Percentiles rank a stretch among this genome's conserved stretches.
Evolutionary conservation across 2,888 invertebrate genomes (phyloP).

Genomic region (Bhutanitis thaidina): DNA sequence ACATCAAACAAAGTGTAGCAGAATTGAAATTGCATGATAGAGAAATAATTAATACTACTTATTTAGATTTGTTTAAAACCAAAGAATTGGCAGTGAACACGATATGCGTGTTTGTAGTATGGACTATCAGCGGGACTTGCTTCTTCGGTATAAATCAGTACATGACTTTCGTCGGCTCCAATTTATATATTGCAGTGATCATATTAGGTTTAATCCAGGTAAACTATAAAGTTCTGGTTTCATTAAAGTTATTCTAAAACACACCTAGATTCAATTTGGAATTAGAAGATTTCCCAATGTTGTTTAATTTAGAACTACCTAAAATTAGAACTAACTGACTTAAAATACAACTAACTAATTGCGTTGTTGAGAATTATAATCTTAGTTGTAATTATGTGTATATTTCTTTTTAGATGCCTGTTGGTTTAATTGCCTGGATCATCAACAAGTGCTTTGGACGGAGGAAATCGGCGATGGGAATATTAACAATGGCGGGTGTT

Average conservation of each 20-base stretch:
- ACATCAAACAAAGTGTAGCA: constrained; percentile 34
- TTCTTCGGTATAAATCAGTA: constrained; percentile 52
- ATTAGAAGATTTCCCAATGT: no score
- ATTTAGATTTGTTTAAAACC: constrained; percentile 42
- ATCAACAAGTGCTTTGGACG: constrained; percentile 41
- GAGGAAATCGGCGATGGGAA: constrained; percentile 31
- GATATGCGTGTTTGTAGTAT: constrained; percentile 33
- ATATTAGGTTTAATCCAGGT: constrained; percentile 47
- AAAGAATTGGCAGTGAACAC: constrained; percentile 37
- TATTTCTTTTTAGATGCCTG: constrained; percentile 36
- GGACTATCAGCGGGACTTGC: constrained; percentile 40
- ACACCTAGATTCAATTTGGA: no score
- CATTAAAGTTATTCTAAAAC: no score
- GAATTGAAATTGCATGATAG: constrained; percentile 32
- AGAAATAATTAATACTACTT: constrained; percentile 29
- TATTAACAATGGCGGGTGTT: constrained; percentile 28
- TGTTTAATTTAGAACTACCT: no score
- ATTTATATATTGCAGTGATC: constrained; percentile 40
- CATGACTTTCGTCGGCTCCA: constrained; percentile 37
- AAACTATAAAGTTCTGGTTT: neutral
- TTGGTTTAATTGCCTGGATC: constrained; percentile 31
- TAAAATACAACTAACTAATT: no score
- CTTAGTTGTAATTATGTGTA: no score
- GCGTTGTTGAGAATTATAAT: no score
- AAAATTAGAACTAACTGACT: no score